These are phyloP conservation scores for Meiosimyza platycephala DNA, from an alignment of 2,888 invertebrate genomes.

Conservation along the genomic window DNA sequence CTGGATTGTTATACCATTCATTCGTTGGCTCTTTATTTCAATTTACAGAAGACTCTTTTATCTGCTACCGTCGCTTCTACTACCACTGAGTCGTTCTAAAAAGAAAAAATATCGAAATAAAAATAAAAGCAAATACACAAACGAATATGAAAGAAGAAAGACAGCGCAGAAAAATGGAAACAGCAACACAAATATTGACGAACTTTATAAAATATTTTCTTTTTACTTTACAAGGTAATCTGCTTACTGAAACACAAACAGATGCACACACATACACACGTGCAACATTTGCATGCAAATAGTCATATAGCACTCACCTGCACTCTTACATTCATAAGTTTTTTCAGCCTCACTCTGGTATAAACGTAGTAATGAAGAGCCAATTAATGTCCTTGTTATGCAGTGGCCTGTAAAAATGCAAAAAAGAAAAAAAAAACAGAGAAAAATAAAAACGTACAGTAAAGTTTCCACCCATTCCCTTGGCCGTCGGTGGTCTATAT, in stretches of 20 bases:
- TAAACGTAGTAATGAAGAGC: slow-evolving; percentile 24
- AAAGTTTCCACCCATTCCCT: neutral
- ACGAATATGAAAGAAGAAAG: too few species aligned
- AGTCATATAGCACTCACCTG: neutral
- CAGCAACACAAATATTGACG: slow-evolving; percentile 5
- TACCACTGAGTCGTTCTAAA: too few species aligned
- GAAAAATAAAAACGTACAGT: neutral
- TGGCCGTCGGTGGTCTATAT: neutral
- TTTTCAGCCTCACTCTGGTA: neutral
- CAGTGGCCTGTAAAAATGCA: slow-evolving; percentile 29
- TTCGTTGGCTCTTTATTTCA: too few species aligned
- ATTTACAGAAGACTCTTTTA: too few species aligned
- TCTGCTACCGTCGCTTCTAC: too few species aligned
- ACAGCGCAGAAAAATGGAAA: neutral
- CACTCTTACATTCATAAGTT: neutral
- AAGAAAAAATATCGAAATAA: too few species aligned
- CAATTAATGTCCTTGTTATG: slow-evolving; percentile 36
- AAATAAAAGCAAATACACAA: too few species aligned
- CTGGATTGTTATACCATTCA: too few species aligned
- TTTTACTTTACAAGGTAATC: slow-evolving; percentile 20
- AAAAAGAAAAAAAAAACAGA: neutral
- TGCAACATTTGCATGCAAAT: neutral
- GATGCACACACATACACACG: neutral
- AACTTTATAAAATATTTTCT: slow-evolving; percentile 22
- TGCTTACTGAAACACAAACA: slow-evolving; percentile 1